These are phyloP conservation scores for Acheta domesticus DNA, from an alignment of 2,888 invertebrate species.

Conservation along the genomic window DNA sequence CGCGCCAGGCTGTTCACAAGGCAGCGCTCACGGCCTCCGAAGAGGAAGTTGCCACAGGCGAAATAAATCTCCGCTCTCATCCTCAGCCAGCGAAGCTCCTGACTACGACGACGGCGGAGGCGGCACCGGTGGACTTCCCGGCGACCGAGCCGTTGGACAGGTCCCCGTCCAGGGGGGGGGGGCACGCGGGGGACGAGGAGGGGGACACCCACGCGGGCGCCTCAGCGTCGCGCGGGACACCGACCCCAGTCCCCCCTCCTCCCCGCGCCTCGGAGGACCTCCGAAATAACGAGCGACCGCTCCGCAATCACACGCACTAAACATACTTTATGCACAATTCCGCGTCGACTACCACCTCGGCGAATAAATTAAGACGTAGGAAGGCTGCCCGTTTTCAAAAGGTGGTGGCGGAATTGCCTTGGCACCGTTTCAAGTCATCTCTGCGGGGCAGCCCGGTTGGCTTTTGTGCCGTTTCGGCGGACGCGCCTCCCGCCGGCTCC, in stretches of 20 bases:
- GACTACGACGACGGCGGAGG: no score
- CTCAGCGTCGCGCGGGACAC: not conserved
- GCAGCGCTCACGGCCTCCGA: no score
- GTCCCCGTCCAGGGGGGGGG: no score
- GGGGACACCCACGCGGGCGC: no score
- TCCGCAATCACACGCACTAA: conserved; percentile 18
- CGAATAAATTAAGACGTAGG: not conserved
- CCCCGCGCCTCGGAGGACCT: not conserved
- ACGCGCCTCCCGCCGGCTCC: not conserved
- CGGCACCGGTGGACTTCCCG: no score
- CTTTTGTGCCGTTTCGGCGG: not conserved
- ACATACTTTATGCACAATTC: conserved; percentile 18
- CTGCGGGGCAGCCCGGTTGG: not conserved
- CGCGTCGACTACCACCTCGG: not conserved
- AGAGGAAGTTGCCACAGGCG: no score
- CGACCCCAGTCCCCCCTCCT: not conserved
- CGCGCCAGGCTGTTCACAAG: no score
- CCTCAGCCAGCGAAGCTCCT: no score
- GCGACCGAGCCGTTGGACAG: no score
- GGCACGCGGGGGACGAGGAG: no score
- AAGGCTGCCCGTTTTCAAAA: conserved; percentile 1
- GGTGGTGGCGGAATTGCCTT: conserved; percentile 10
- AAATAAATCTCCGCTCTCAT: no score
- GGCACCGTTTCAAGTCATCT: not conserved
- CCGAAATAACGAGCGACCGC: not conserved